Base-by-base conservation (phyloP, 2,797 vertebrate species). In the Poecilia picta region DNA sequence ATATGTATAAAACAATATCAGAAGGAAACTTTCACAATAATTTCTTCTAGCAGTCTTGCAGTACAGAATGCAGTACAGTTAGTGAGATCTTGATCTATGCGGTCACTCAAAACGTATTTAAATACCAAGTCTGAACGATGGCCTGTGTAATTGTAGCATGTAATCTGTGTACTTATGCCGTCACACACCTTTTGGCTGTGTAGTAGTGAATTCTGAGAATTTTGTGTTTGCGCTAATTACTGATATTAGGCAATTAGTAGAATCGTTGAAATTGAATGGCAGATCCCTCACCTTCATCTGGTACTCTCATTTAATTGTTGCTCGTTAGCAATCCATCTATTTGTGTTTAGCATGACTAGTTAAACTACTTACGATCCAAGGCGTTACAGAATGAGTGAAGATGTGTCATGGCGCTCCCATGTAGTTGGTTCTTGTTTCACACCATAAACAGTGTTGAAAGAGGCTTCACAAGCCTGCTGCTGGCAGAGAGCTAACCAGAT, bases 401-500 rank as follows among this genome's bases (percentile, higher is more conserved):
- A 68, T 77, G 66, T 49, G 77, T 73, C 55, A 81, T 75, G 78
- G 74, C 4, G 39, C 73, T 4, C 66, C 72, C 7, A 1, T 70
- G 76, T 66, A 53, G 73, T 73, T 53, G 25, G 53, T 76, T 76
- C 84, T 75, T 76, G 80, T 86, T 82, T 84, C 66, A 23, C 51
- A 79, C 74, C 73, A 70, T 72, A 72, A 82, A 82, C 18, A 1
- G 55, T 76, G 83, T 88, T 88, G 72, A 85, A 86, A 81, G 77
- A 85, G 78, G 85, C 83, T 81, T 90, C 59, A 72, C 77, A 83
- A 81, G 80, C 86, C 78, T 70, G 57, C 62, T 75, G 73, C 53
- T 84, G 74, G 87, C 80, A 70, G 77, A 83, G 46, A 78, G 80
- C 84, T 81, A 75, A 83, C 81, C 92, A 94, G 90, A 89, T 91